phyloP scores from a whole-genome alignment of 2,797 vertebrate genomes.

The Odontamblyopus rebecca region DNA sequence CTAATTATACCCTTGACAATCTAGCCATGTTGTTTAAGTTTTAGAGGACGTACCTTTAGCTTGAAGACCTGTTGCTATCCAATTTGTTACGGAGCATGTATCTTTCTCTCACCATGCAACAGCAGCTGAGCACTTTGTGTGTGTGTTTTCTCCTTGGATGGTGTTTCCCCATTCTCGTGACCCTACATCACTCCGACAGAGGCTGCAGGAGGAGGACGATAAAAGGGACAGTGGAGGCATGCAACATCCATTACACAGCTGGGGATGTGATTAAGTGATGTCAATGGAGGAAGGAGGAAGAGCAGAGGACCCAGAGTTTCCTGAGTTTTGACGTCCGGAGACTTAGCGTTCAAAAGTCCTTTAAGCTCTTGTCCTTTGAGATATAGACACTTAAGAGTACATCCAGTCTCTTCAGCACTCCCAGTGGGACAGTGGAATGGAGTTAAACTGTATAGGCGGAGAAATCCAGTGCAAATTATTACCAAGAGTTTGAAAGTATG shows the following conservation, averaged over 20 bases:
- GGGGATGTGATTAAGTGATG: conserved; percentile 55
- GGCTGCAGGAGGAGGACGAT: conserved; percentile 33
- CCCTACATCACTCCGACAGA: conserved; percentile 72
- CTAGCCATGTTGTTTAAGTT: neutral
- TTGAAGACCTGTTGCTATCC: conserved; percentile 41
- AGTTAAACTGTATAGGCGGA: conserved; percentile 30
- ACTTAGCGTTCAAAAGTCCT: conserved; percentile 31
- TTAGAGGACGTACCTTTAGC: conserved; percentile 46
- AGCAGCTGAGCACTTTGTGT: conserved; percentile 29
- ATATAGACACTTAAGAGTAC: conserved; percentile 34
- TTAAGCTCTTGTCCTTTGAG: conserved; percentile 39
- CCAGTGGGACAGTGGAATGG: conserved; percentile 25
- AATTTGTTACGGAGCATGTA: conserved; percentile 34
- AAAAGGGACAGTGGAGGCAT: conserved; percentile 36
- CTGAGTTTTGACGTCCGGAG: conserved; percentile 50
- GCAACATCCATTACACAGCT: conserved; percentile 34
- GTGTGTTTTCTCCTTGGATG: conserved; percentile 71
- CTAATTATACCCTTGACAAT: neutral
- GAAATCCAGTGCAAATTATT: conserved; percentile 1
- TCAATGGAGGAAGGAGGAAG: conserved; percentile 51
- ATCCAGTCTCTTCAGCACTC: conserved; percentile 32
- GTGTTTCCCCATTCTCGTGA: conserved; percentile 78
- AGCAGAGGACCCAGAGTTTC: conserved; percentile 60
- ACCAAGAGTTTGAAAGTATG: neutral
- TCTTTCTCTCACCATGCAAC: conserved; percentile 36